Base-by-base conservation (phyloP, 23 tunicate genomes). In the Diplosoma virens region DNA sequence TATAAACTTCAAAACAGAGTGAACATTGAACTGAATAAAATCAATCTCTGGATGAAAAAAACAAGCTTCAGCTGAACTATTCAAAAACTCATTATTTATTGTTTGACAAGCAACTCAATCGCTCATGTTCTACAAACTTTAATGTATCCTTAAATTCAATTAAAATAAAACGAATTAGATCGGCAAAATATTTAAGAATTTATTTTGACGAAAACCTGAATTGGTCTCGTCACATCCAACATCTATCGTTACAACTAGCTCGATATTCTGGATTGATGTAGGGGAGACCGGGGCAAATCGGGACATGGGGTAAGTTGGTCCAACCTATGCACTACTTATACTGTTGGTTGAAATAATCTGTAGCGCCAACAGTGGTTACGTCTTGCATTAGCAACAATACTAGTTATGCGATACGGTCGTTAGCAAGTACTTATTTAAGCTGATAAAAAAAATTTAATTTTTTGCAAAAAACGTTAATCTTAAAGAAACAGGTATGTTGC, bases 41-140 rank as follows among this genome's bases (percentile, higher is more conserved):
- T 61, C 35, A 22, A 29, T 61, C n/a, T 61, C 34, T n/a, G 35
- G 69, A 27, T 61, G 35, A 28, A 29, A 55, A 61, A 61, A 61
- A 61, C 35, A 61, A 61, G 35, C 69, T 61, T 29, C 6, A 28
- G 6, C 18, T 29, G n/a, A 29, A 29, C 35, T 27, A 61, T 27
- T 28, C 69, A 3, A 61, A 61, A 61, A 61, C 69, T 61, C 69
- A 61, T 61, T 61, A 26, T 29, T 61, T 61, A 61, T 22, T 61
- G 35, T 4, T 61, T 29, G 35, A 61, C 69, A 61, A 61, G n/a
- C 69, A 61, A 61, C 35, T 29, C 35, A 28, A 61, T 61, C 6
- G 35, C 34, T 61, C 69, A 61, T 61, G 69, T 61, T 27, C 34
- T 3, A 61, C 9, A 5, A 29, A 26, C 30, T 61, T 61, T 29